A percentile compares a stretch with the other conserved stretches of the same genome.
Evolutionary conservation across 2,113 vertebrate species (phyloP).

Genomic region (Eonycteris spelaea): DNA sequence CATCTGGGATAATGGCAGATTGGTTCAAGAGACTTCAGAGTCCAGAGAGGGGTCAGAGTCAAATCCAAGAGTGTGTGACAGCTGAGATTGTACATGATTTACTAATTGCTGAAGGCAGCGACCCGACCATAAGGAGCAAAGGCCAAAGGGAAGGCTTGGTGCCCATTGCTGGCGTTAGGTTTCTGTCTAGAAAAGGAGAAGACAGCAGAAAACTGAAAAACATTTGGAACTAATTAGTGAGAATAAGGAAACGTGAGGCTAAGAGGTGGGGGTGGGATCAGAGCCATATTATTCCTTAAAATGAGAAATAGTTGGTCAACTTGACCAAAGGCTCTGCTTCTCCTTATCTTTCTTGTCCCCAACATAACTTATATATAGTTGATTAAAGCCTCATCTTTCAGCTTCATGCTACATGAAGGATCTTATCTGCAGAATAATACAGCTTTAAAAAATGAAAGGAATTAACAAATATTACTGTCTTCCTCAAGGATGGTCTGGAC

Average conservation of each 20-base stretch:
- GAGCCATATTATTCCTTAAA: constrained; percentile 46
- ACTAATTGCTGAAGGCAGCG: constrained; percentile 72
- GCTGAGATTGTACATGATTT: constrained; percentile 77
- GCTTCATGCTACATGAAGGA: background rate
- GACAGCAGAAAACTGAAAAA: constrained; percentile 54
- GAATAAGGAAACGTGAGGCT: constrained; percentile 51
- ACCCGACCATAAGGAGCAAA: constrained; percentile 70
- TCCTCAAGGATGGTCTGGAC: constrained; percentile 2
- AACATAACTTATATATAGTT: background rate
- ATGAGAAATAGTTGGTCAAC: constrained; percentile 31
- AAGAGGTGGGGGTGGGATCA: constrained; percentile 1
- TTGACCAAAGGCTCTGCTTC: constrained; percentile 44
- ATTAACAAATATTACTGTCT: background rate
- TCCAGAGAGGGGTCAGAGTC: constrained; percentile 70
- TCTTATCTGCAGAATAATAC: constrained; percentile 5
- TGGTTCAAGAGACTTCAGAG: constrained; percentile 58
- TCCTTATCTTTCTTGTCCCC: constrained; percentile 40
- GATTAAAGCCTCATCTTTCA: background rate
- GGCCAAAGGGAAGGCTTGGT: constrained; percentile 64
- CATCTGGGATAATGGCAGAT: constrained; percentile 44
- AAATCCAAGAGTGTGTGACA: constrained; percentile 75
- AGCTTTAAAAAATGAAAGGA: background rate
- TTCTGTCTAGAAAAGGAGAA: constrained; percentile 68
- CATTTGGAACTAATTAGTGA: constrained; percentile 78
- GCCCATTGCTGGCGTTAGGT: constrained; percentile 64